A percentile compares a stretch with the other conserved stretches of the same genome.
phyloP scores from a whole-genome alignment of 2,888 invertebrate genomes.

The Chaitophorus viminalis region DNA sequence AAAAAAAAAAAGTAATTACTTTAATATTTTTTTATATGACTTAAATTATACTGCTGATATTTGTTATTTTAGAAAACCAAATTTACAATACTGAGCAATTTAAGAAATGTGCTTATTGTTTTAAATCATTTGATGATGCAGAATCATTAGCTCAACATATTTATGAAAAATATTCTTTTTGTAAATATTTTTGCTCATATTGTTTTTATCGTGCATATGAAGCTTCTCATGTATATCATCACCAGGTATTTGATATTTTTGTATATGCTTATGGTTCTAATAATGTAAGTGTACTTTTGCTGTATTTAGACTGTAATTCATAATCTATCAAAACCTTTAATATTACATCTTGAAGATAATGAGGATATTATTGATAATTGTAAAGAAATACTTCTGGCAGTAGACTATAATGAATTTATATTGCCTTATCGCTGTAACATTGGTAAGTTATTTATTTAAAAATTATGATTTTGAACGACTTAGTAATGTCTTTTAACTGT shows the following conservation, averaged over 20 bases:
- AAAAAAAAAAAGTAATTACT: constrained; percentile 46
- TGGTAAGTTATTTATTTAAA: constrained; percentile 34
- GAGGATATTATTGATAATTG: background rate
- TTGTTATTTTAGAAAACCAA: constrained; percentile 35
- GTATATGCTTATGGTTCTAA: too few species aligned
- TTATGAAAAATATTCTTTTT: constrained; percentile 20
- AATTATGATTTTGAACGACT: too few species aligned
- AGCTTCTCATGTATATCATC: constrained; percentile 38
- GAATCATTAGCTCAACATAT: constrained; percentile 44
- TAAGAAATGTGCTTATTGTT: constrained; percentile 48
- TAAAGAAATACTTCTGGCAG: constrained; percentile 2
- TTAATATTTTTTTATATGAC: background rate
- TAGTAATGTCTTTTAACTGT: background rate
- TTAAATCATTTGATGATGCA: constrained; percentile 39
- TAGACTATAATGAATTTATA: constrained; percentile 35
- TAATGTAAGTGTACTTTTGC: background rate
- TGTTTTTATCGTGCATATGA: constrained; percentile 59
- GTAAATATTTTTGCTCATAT: constrained; percentile 47
- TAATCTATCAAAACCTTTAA: background rate
- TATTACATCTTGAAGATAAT: constrained; percentile 21
- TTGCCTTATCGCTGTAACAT: constrained; percentile 22
- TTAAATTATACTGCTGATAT: background rate
- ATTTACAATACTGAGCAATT: constrained; percentile 25
- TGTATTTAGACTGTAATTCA: constrained; percentile 36
- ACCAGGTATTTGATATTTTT: constrained; percentile 43